Base-by-base conservation (phyloP, 2,888 invertebrate genomes). In the Boloria selene region DNA sequence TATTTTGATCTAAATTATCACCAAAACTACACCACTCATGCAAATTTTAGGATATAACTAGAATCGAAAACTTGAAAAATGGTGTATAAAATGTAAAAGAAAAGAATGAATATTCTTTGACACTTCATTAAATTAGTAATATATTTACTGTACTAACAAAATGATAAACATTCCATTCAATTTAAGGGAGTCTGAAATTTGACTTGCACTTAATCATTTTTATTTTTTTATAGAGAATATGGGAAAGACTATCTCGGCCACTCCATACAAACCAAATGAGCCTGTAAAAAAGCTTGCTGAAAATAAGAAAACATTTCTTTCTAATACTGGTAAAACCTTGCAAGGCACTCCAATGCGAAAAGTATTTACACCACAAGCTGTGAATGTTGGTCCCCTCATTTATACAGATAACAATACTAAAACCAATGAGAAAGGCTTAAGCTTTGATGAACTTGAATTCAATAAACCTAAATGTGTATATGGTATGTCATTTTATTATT, bases 201-300 rank as follows among this genome's bases (percentile, higher is more conserved):
- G 10, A 4, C 4, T 26, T 26, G 6, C 26, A 38, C 7, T 2
- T 10, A 38, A 10, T 7, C 10, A 38, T 10, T 10, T 38, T 10
- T 38, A 10, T 10, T 2, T 38, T 38, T 64, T 78, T 77, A 13
- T 73, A 90, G 91, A 90, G 75, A 91, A 91, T 68, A 81, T 88
- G 75, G 90, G 90, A 0, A 91, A 91, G 76, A 77, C 76, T 0
- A 77, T 82, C 6, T 78, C 83, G 13, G 65, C 77, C 5, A 88
- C 86, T 2, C 88, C 88, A 1, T 67, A 85, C 6, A 90, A 90
- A 68, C 87, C 85, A 0, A 88, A 86, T 52, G 88, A 88, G 61
- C 86, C 90, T 1, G 51, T 83, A 1, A 89, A 90, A 70, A 89
- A 87, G 67, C 73, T 75, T 2, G 80, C 80, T 14, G 85, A 84